Base-by-base conservation (phyloP, 37 sponge, comb jelly and placozoan genomes). In the Sycon ciliatum region DNA sequence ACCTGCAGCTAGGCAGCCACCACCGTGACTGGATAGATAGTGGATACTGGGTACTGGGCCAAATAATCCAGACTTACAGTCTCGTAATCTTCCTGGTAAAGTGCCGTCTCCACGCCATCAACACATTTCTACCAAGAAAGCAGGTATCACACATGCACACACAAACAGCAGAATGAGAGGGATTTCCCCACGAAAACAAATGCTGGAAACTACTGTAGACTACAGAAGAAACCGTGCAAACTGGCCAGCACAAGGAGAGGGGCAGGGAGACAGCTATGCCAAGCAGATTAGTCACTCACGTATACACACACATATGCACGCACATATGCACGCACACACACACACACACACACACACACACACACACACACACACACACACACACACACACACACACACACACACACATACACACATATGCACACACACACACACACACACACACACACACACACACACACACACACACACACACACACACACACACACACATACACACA, bases 21-120 rank as follows among this genome's bases (percentile, higher is more conserved):
- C n/a, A n/a, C n/a, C n/a, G n/a, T n/a, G n/a, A n/a, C n/a, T n/a
- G n/a, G n/a, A n/a, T n/a, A n/a, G n/a, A n/a, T n/a, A n/a, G n/a
- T n/a, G n/a, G n/a, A n/a, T n/a, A n/a, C n/a, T n/a, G n/a, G n/a
- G n/a, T n/a, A n/a, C n/a, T n/a, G n/a, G n/a, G n/a, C n/a, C n/a
- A n/a, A n/a, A n/a, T n/a, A n/a, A n/a, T n/a, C n/a, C n/a, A n/a
- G n/a, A 65, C 13, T 33, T 52, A 88, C 89, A 85, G 77, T 70
- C 58, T 86, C 91, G 73, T 79, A 90, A 39, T 86, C 87, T 26
- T 77, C 87, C 4, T 16, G 24, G 28, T 68, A 56, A 81, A 90
- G 69, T n/a, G 84, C 80, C 22, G 64, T 53, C 42, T 86, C 84
- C 7, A 90, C 87, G 32, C 87, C 91, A 80, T 90, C 91, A 32